A percentile compares a stretch with the other conserved stretches of the same genome.
Conservation (phyloP, 2,888 invertebrate species). For the Xestobium rufovillosum region DNA sequence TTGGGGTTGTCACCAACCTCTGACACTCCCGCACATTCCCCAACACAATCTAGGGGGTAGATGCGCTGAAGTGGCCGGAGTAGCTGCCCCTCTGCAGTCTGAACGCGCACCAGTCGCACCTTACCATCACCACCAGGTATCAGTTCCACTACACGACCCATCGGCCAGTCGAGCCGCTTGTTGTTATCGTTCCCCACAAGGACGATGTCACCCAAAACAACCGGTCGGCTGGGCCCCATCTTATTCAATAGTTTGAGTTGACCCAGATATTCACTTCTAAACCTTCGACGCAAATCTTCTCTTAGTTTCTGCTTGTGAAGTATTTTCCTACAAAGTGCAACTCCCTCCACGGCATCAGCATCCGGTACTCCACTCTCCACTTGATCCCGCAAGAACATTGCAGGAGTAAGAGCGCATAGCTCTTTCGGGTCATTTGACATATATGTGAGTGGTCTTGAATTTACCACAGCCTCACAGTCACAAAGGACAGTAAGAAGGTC, state of each 20-base stretch:
- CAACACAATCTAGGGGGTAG: not conserved
- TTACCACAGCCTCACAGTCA: constrained; percentile 33
- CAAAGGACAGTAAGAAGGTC: constrained; percentile 25
- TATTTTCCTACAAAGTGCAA: constrained; percentile 9
- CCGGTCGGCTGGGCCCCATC: not conserved
- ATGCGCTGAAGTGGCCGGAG: not conserved
- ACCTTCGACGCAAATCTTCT: constrained; percentile 14
- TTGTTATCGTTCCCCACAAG: constrained; percentile 2
- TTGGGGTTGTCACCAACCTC: not conserved
- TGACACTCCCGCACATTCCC: too few relatives aligned
- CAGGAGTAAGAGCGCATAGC: constrained; percentile 18
- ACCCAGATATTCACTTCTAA: constrained; percentile 19
- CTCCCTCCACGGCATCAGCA: constrained; percentile 10
- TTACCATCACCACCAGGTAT: not conserved
- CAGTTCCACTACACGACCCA: not conserved
- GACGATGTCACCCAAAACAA: not conserved
- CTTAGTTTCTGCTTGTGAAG: constrained; percentile 13
- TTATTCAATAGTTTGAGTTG: constrained; percentile 6
- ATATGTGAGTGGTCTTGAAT: constrained; percentile 28
- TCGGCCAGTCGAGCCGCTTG: constrained; percentile 3
- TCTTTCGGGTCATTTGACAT: constrained; percentile 14
- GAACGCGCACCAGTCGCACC: not conserved
- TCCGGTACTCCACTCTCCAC: constrained; percentile 13
- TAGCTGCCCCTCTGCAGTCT: not conserved
- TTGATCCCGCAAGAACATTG: constrained; percentile 20